Evolutionary conservation across 1,140 invertebrate genomes (phyloP).

Genomic region (Sinonovacula constricta): DNA sequence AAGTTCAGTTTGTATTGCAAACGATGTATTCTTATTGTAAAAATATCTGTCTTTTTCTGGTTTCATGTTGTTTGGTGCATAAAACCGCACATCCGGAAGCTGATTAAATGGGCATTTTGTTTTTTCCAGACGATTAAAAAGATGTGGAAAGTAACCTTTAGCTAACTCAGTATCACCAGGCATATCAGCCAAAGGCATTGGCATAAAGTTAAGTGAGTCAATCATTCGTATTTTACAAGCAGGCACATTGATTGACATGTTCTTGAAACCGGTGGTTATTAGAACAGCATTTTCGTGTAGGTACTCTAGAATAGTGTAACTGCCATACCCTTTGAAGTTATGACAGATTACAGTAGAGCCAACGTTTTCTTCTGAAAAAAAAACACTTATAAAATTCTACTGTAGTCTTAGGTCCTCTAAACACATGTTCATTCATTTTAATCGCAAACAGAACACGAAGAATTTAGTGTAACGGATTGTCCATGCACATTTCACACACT

Average conservation of each 20-base stretch:
- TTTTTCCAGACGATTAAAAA: slow-evolving; percentile 10
- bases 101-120: background rate
- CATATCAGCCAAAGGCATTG: slow-evolving; percentile 21
- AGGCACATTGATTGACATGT: background rate
- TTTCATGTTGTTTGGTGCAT: slow-evolving; percentile 23
- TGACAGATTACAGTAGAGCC: background rate
- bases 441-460: background rate
- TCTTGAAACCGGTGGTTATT: background rate
- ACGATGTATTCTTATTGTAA: too few relatives aligned
- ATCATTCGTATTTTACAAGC: slow-evolving; percentile 16
- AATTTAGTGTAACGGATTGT: background rate
- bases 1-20: slow-evolving; percentile 29
- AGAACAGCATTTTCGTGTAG: background rate
- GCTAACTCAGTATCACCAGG: slow-evolving; percentile 28
- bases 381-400: background rate
- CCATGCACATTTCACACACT: slow-evolving; percentile 21
- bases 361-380: background rate
- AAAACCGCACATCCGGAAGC: slow-evolving; percentile 7
- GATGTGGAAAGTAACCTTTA: slow-evolving; percentile 49
- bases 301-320: background rate
- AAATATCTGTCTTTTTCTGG: too few relatives aligned
- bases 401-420: background rate
- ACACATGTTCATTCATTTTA: background rate
- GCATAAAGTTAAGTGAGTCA: slow-evolving; percentile 36
- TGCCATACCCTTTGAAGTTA: background rate